Evolutionary conservation across 2,113 vertebrate species (phyloP).

Genomic region (Phainopepla nitens): DNA sequence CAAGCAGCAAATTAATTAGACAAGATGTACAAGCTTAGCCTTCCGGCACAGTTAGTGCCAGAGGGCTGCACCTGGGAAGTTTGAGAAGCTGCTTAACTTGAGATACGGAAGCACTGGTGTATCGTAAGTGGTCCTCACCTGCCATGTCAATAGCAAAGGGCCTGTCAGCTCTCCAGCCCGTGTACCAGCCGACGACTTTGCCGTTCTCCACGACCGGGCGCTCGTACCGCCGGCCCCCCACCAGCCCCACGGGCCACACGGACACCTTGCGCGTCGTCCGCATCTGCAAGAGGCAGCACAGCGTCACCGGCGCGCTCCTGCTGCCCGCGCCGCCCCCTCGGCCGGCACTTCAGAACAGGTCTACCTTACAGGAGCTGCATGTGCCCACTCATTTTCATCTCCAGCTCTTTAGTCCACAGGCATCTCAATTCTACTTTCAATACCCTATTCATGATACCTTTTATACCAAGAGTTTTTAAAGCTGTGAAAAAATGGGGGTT

Average conservation of each 20-base stretch:
- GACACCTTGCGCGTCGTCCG: constrained; percentile 90
- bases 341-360: too few relatives aligned
- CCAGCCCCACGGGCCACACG: constrained; percentile 95
- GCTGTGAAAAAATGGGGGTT: not conserved
- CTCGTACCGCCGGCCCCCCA: constrained; percentile 92
- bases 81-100: not conserved
- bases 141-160: constrained; percentile 98
- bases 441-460: not conserved
- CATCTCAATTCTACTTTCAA: not conserved
- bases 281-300: constrained; percentile 79
- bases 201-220: constrained; percentile 90
- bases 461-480: not conserved
- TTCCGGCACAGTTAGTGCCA: not conserved
- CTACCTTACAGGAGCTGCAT: not conserved
- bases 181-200: constrained; percentile 97
- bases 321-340: too few relatives aligned
- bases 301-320: not conserved
- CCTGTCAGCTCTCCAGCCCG: constrained; percentile 94
- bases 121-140: constrained; percentile 68
- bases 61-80: not conserved
- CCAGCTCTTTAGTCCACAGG: not conserved
- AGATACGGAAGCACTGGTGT: fast-evolving
- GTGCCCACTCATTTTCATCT: not conserved
- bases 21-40: not conserved
- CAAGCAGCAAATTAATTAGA: not conserved